Evolutionary conservation across 2,888 invertebrate species (phyloP).

Genomic region (Apodemia zela): DNA sequence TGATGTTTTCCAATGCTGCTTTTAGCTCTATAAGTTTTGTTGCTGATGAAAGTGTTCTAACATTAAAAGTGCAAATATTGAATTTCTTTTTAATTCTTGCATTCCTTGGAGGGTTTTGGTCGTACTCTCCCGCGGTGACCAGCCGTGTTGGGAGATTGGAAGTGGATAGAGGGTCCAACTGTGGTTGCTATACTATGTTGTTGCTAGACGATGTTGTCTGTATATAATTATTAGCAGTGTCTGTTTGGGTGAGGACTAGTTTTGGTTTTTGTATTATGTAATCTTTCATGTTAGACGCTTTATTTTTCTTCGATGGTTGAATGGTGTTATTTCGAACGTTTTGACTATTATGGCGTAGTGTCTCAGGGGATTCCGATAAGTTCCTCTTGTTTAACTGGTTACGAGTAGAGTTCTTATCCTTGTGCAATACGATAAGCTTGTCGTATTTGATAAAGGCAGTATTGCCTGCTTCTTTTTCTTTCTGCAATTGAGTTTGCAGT

Average conservation of each 20-base stretch:
- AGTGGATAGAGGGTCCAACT: slow-evolving; percentile 11
- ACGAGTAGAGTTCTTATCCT: background rate
- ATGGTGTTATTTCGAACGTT: background rate
- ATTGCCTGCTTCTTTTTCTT: slow-evolving; percentile 27
- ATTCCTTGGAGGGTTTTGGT: slow-evolving; percentile 25
- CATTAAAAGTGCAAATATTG: slow-evolving; percentile 24
- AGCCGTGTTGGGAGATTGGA: slow-evolving; percentile 20
- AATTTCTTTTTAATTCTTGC: background rate
- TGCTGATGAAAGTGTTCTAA: slow-evolving; percentile 25
- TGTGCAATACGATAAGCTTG: slow-evolving; percentile 26
- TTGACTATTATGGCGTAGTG: background rate
- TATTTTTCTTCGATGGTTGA: slow-evolving; percentile 12
- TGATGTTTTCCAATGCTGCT: slow-evolving; percentile 25
- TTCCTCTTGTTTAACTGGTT: slow-evolving; percentile 14
- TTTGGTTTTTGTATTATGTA: slow-evolving; percentile 2
- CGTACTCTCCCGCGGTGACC: slow-evolving; percentile 24
- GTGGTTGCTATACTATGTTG: background rate
- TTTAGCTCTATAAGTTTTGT: slow-evolving; percentile 25
- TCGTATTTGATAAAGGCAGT: slow-evolving; percentile 31
- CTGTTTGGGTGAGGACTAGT: background rate
- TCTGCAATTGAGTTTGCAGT: slow-evolving; percentile 4
- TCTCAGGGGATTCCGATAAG: slow-evolving; percentile 13
- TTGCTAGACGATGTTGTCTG: background rate
- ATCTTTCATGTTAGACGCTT: slow-evolving; percentile 3
- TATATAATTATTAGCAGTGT: background rate